Evolutionary conservation across 2,797 vertebrate genomes (phyloP).

Genomic region (Anas flavirostris): DNA sequence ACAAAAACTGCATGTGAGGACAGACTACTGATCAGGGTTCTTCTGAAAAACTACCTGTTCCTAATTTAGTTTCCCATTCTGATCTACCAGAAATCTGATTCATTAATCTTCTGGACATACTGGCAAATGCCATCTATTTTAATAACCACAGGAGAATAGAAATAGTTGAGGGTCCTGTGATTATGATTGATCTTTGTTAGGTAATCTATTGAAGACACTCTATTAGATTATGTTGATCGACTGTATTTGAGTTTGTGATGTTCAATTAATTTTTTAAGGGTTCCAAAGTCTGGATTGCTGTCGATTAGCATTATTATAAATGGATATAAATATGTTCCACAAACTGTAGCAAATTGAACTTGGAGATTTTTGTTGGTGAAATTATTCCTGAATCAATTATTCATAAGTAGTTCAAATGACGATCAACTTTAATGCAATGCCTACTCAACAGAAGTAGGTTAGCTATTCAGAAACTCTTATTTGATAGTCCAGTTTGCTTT

Average conservation of each 20-base stretch:
- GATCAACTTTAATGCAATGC: conserved; percentile 42
- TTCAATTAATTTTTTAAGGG: conserved; percentile 60
- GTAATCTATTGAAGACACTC: conserved; percentile 57
- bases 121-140: conserved; percentile 50
- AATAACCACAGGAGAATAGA: conserved; percentile 46
- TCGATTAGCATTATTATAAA: conserved; percentile 59
- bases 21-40: not conserved
- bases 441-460: conserved; percentile 8
- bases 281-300: conserved; percentile 29
- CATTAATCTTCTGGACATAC: conserved; percentile 57
- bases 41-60: not conserved
- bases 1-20: not conserved
- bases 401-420: conserved; percentile 38
- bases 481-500: not conserved
- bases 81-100: conserved; percentile 16
- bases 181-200: conserved; percentile 68
- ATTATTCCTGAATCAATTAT: conserved; percentile 67
- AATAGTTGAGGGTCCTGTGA: conserved; percentile 29
- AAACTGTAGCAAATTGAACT: conserved; percentile 19
- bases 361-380: conserved; percentile 39
- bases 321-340: conserved; percentile 57
- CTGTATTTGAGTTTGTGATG: conserved; percentile 46
- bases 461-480: not conserved
- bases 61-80: not conserved
- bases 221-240: conserved; percentile 67